Base-by-base conservation (phyloP, 1,140 invertebrate genomes). In the Pachyrhynchus sulphureomaculatus region DNA sequence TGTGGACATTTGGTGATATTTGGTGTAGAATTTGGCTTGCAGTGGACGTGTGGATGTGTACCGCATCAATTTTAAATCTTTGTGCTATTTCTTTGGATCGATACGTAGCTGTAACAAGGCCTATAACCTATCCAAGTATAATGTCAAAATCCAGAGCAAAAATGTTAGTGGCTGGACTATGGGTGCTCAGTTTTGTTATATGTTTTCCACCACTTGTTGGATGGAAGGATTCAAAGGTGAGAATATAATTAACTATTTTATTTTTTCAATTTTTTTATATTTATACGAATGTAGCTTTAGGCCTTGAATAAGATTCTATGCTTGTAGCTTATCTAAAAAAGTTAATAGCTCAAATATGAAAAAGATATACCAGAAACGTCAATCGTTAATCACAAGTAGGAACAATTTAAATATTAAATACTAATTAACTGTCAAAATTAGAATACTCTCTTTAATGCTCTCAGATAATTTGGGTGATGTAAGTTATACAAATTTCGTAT, bases 21-120 rank as follows among this genome's bases (percentile, higher is more conserved):
- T 95, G 92, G 91, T 96, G 93, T 75, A 90, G 90, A 41, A 86
- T 93, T 61, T 96, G 93, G 93, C 78, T 95, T 57, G 93, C 94
- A 0, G 86, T 96, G 17, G 96, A 98, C 77, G 95, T 98, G 1
- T 94, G 95, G 90, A 91, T 98, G 88, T 92, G 95, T 77, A 98
- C 95, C 0, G 94, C 95, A 0, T 95, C 92, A 66, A 98, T 97
- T 68, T 81, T 96, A 49, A 96, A 96, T 78, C 84, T 97, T 23
- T 92, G 90, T 73, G 90, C 89, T 68, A 96, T 96, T 70, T 94
- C 91, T 17, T 77, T 95, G 68, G 95, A 97, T 81, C 84, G 95
- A 61, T 98, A 97, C 80, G 88, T 97, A 71, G 95, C 94, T 0
- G 93, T 98, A 47, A 97, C 95, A 8, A 82, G 93, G 36, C 94